Evolutionary conservation across 2,797 vertebrate species (phyloP).

Genomic region (Scleropages formosus): DNA sequence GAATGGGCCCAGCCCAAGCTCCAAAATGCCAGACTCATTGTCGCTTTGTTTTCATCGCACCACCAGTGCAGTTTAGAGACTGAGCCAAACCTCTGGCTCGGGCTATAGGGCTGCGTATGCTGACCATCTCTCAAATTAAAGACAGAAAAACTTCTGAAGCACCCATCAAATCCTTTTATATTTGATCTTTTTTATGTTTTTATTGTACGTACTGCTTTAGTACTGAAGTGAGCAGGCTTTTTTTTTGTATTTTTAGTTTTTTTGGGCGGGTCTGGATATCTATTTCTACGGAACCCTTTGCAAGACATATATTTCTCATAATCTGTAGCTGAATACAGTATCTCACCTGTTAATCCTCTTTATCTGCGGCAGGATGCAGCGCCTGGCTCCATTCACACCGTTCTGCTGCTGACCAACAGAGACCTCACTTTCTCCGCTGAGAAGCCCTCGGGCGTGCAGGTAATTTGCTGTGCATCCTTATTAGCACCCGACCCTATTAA

Average conservation of each 20-base stretch:
- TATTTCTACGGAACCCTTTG: too few relatives aligned
- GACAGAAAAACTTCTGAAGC: background rate
- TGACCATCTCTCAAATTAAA: conserved; percentile 34
- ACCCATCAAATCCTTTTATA: too few relatives aligned
- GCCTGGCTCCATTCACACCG: conserved; percentile 73
- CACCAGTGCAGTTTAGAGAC: conserved; percentile 33
- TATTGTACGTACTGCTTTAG: too few relatives aligned
- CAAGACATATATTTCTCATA: background rate
- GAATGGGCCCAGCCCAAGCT: conserved; percentile 6
- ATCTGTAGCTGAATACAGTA: too few relatives aligned
- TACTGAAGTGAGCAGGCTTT: too few relatives aligned
- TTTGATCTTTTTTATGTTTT: too few relatives aligned
- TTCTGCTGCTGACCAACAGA: conserved; percentile 76
- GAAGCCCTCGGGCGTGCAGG: conserved; percentile 72
- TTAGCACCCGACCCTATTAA: background rate
- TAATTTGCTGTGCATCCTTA: conserved; percentile 47
- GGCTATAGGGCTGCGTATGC: conserved; percentile 15
- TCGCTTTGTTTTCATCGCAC: conserved; percentile 35
- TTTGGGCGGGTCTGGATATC: too few relatives aligned
- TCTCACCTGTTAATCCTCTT: too few relatives aligned
- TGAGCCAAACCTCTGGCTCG: conserved; percentile 32
- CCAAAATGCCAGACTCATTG: conserved; percentile 30
- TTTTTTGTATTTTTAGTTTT: too few relatives aligned
- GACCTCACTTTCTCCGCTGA: conserved; percentile 67
- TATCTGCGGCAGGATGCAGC: conserved; percentile 64